Evolutionary conservation across 2,113 vertebrate genomes (phyloP), one percentile per base, ranked within the genome.

Genomic region (Castor canadensis): DNA sequence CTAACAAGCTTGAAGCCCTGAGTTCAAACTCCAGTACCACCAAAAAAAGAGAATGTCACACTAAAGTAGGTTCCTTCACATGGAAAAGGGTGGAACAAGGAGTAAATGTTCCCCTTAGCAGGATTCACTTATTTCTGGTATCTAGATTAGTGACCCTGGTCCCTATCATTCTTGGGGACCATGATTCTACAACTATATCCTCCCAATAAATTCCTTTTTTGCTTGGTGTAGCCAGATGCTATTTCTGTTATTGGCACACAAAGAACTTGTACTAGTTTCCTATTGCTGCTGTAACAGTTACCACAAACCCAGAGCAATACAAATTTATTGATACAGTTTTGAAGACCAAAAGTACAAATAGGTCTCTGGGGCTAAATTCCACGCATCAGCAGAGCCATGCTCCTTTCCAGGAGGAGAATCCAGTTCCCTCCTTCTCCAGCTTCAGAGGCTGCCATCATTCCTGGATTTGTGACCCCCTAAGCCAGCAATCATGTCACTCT

Each of bases 191-290:
- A 62, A 20, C 12, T 71, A 3, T 15, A 49, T 28, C 43, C 24
- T 67, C 43, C 28, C 58, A 80, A 4, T 16, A 9, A 87, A 43
- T 67, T 88, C 15, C n/a, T 16, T 49, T 67, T 76, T 76, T 67
- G 15, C 56, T 80, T 52, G 30, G 62, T 52, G 49, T n/a, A 69
- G 16, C 40, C 71, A 58, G 81, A 95, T 16, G 86, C 80, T 87
- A 26, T 87, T 90, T 94, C 85, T 87, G 75, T 35, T 56, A 45
- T 43, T 76, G 82, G 10, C 20, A 85, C 16, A n/a, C 60, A 82
- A n/a, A 93, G 47, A 94, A 77, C 26, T 52, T 88, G 28, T 28
- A 58, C 79, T 67, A 16, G 45, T 83, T 93, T 94, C 87, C 38
- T 83, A 28, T n/a, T 83, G 56, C 49, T 91, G 77, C 76, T 84